These are phyloP conservation scores for Tachysurus fulvidraco DNA, from an alignment of 2,113 vertebrate species.

Conservation along the genomic window DNA sequence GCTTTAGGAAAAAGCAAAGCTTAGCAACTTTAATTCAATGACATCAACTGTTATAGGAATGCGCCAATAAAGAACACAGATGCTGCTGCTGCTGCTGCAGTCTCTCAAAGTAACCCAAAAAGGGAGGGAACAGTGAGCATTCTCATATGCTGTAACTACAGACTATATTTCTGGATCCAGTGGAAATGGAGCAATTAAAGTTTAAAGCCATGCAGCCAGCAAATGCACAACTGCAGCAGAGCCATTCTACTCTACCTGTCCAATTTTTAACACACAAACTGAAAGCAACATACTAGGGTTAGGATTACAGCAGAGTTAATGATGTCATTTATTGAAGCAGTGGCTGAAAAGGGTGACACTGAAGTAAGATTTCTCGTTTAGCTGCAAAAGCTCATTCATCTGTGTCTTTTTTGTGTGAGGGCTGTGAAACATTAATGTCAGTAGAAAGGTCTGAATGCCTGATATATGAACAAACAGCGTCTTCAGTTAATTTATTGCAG, in stretches of 20 bases:
- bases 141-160: conserved; percentile 1
- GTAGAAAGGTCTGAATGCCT: neutral
- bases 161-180: conserved; percentile 25
- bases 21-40: neutral
- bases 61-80: neutral
- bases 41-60: neutral
- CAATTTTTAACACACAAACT: neutral
- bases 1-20: neutral
- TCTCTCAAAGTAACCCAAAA: neutral
- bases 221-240: conserved; percentile 43
- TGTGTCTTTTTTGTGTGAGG: conserved; percentile 15
- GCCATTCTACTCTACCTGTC: neutral
- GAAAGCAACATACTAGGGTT: neutral
- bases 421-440: conserved; percentile 5
- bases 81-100: neutral
- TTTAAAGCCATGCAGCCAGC: conserved; percentile 60
- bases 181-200: conserved; percentile 61
- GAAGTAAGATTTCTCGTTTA: neutral
- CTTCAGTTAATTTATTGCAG: neutral
- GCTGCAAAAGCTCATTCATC: neutral
- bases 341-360: neutral
- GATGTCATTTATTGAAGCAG: neutral
- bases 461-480: neutral
- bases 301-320: neutral
- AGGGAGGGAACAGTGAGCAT: neutral